Evolutionary conservation across 2,797 vertebrate genomes (phyloP), one percentile per base, ranked within the genome.

Genomic region (Columba guinea): DNA sequence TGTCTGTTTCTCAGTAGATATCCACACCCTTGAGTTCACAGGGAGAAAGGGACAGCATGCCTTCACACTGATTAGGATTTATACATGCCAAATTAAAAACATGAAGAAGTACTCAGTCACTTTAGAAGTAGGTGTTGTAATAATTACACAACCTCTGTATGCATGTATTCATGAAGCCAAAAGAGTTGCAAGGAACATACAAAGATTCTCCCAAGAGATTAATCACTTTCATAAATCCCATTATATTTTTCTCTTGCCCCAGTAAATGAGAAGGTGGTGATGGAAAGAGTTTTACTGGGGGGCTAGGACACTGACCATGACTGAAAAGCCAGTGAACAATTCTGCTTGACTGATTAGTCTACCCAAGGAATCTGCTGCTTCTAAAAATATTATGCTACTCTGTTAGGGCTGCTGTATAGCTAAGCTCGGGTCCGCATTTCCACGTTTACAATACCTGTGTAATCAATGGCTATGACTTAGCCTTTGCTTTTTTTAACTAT

Each of bases 311-410:
- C 35, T 21, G 69, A 78, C 32, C 64, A 41, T n/a, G 58, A 91
- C 13, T 60, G 75, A 87, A 74, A 73, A 71, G 39, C 37, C 74
- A 76, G 60, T 1, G 26, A 26, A 93, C 9, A 69, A 44, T 58
- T 94, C 67, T 49, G 34, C 58, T 60, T 6, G 26, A 87, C 34
- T 69, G 39, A 89, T 73, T 95, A 87, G 10, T 67, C 86, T 77
- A 94, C 69, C 67, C 48, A 94, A 90, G 62, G 95, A 87, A 92
- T 44, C 39, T 76, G 27, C 39, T 81, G 81, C 94, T 85, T 89
- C 65, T 92, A 80, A 64, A 95, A 95, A 63, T 62, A 86, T 4
- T 62, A 81, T 2, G 7, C 39, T 78, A 48, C 32, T 35, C 56
- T 48, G 13, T 34, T 37, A 93, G 58, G 41, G 44, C 34, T 89